These are phyloP conservation scores for Carcinoscorpius rotundicauda DNA, from an alignment of 1,140 invertebrate species.

Conservation along the genomic window DNA sequence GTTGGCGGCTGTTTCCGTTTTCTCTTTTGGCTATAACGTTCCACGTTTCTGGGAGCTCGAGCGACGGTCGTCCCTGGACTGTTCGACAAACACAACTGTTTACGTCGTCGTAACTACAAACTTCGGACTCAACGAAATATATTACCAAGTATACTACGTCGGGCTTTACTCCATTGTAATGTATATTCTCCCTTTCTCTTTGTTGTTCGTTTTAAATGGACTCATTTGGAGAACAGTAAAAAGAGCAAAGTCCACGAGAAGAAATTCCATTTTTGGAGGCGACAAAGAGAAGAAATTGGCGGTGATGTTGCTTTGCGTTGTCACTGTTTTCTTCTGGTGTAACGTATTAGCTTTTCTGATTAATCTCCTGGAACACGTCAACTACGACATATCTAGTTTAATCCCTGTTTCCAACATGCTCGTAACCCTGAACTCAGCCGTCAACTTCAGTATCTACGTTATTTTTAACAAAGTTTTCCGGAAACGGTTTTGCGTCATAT, in stretches of 20 bases:
- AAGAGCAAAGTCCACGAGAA: too few relatives aligned
- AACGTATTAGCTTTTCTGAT: slow-evolving; percentile 80
- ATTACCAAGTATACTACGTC: slow-evolving; percentile 58
- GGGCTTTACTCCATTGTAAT: too few relatives aligned
- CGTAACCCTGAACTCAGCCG: slow-evolving; percentile 89
- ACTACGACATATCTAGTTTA: slow-evolving; percentile 19
- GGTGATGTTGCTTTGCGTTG: slow-evolving; percentile 64
- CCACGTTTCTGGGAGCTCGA: slow-evolving; percentile 46
- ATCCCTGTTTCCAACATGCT: slow-evolving; percentile 53
- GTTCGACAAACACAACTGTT: slow-evolving; percentile 23
- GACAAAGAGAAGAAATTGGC: too few relatives aligned
- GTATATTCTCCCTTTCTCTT: slow-evolving; percentile 55
- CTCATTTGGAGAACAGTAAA: too few relatives aligned
- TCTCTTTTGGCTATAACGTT: slow-evolving; percentile 76
- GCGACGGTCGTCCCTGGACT: slow-evolving; percentile 7
- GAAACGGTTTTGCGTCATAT: too few relatives aligned
- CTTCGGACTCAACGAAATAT: slow-evolving; percentile 54
- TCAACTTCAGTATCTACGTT: slow-evolving; percentile 95
- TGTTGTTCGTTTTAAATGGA: too few relatives aligned
- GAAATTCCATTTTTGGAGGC: too few relatives aligned
- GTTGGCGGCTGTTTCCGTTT: slow-evolving; percentile 64
- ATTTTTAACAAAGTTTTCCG: slow-evolving; percentile 46
- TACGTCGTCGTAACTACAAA: slow-evolving; percentile 49
- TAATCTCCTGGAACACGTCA: slow-evolving; percentile 63
- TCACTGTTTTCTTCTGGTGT: slow-evolving; percentile 83